Percentiles rank a stretch among this genome's conserved stretches.
Conservation (phyloP, 2,113 vertebrate species). For the Manacus vitellinus region DNA sequence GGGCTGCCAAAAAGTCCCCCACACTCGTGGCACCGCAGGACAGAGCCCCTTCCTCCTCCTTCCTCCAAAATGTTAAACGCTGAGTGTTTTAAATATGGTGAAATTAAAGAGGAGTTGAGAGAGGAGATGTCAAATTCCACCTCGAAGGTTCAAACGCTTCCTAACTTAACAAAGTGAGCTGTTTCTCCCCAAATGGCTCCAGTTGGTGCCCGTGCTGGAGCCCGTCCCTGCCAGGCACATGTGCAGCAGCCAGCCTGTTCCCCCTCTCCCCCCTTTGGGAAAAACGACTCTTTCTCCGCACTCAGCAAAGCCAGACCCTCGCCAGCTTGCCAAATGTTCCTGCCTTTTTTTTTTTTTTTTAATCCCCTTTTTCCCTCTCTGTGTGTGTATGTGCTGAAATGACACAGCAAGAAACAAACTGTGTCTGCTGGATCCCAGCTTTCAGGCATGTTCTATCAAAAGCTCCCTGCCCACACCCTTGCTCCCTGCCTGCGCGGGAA, state of each 20-base stretch:
- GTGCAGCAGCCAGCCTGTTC: neutral
- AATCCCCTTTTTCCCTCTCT: neutral
- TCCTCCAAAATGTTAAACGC: fast-evolving
- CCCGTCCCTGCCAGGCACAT: neutral
- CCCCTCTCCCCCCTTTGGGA: neutral
- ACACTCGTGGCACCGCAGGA: fast-evolving
- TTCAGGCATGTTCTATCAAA: neutral
- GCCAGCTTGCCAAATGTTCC: slow-evolving; percentile 41
- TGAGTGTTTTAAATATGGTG: fast-evolving
- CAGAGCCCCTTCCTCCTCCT: neutral
- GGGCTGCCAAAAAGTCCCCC: neutral
- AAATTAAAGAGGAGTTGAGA: neutral
- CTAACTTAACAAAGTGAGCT: neutral
- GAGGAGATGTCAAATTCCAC: neutral
- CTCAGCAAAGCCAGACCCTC: slow-evolving; percentile 38
- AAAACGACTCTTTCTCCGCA: neutral
- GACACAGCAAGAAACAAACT: slow-evolving; percentile 56
- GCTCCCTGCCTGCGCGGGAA: slow-evolving; percentile 27
- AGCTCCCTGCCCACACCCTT: slow-evolving; percentile 29
- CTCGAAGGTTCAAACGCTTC: neutral
- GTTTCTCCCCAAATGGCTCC: neutral
- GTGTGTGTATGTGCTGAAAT: slow-evolving; percentile 9
- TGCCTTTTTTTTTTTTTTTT: neutral
- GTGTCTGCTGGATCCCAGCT: slow-evolving; percentile 49
- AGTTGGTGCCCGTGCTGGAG: neutral